phyloP scores from a whole-genome alignment of 1,140 invertebrate species.

The Drosophila littoralis region DNA sequence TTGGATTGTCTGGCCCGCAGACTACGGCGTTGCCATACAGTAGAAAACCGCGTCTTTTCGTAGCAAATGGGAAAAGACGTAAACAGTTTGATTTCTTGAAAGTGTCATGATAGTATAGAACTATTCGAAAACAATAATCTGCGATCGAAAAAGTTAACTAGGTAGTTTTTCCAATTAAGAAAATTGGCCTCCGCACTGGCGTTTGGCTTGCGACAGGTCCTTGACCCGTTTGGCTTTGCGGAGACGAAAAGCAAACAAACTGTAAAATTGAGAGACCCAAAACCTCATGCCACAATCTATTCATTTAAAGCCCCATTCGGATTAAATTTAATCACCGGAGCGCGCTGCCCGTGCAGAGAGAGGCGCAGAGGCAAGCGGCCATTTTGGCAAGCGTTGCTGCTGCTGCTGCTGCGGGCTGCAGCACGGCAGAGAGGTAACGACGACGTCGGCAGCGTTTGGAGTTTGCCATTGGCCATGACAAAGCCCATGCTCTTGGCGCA shows the following conservation, averaged over 20 bases:
- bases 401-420: slow-evolving; percentile 13
- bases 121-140: not conserved
- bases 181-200: slow-evolving; percentile 14
- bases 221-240: slow-evolving; percentile 34
- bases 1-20: not conserved
- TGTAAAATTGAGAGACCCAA: slow-evolving; percentile 21
- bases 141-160: not conserved
- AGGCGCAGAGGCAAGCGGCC: slow-evolving; percentile 61
- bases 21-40: slow-evolving; percentile 10
- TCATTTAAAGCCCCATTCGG: slow-evolving; percentile 34
- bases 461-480: slow-evolving; percentile 49
- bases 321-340: slow-evolving; percentile 53
- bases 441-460: slow-evolving; percentile 27
- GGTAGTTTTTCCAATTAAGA: slow-evolving; percentile 5
- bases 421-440: slow-evolving; percentile 1
- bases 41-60: not conserved
- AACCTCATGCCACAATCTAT: slow-evolving; percentile 34
- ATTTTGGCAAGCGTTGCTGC: slow-evolving; percentile 67
- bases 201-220: slow-evolving; percentile 29
- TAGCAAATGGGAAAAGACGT: not conserved
- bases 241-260: slow-evolving; percentile 15
- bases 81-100: not conserved
- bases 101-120: not conserved
- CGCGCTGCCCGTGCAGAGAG: slow-evolving; percentile 25
- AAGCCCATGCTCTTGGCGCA: slow-evolving; percentile 6